Evolutionary conservation across 1,140 invertebrate species (phyloP).

Genomic region (Temnothorax longispinosus): DNA sequence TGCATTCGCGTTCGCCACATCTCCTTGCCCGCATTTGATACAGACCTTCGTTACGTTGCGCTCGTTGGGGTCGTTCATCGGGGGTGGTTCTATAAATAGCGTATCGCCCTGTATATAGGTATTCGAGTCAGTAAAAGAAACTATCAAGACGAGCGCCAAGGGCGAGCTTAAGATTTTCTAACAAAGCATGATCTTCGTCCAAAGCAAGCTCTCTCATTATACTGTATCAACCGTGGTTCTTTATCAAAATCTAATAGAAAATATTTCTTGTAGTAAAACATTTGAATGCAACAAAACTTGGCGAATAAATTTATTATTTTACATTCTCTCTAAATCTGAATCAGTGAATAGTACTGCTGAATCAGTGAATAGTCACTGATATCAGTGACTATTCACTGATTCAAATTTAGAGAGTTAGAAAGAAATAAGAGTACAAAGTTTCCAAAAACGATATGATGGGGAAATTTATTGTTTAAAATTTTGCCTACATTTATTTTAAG

Average conservation of each 20-base stretch:
- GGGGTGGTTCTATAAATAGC: slow-evolving; percentile 82
- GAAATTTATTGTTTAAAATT: background rate
- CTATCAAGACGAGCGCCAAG: slow-evolving; percentile 78
- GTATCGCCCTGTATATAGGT: slow-evolving; percentile 75
- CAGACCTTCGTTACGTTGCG: slow-evolving; percentile 66
- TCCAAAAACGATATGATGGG: background rate
- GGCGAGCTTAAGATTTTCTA: slow-evolving; percentile 71
- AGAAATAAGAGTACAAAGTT: background rate
- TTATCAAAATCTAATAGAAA: background rate
- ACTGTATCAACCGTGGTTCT: background rate
- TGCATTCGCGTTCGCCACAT: background rate
- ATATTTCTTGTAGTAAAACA: background rate
- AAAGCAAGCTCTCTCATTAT: background rate
- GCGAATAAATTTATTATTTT: background rate
- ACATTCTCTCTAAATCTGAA: background rate
- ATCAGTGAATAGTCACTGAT: too few relatives aligned
- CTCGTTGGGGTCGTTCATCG: slow-evolving; percentile 75
- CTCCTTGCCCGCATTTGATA: slow-evolving; percentile 46
- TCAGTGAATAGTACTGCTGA: too few relatives aligned
- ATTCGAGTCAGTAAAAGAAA: slow-evolving; percentile 80
- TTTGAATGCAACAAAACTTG: background rate
- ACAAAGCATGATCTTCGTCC: slow-evolving; percentile 24
- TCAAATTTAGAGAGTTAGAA: background rate
- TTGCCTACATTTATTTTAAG: background rate
- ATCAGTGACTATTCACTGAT: too few relatives aligned